Percentiles rank a stretch among this genome's conserved stretches.
Evolutionary conservation across 2,113 vertebrate species (phyloP).

Genomic region (Chaenogobius annularis): DNA sequence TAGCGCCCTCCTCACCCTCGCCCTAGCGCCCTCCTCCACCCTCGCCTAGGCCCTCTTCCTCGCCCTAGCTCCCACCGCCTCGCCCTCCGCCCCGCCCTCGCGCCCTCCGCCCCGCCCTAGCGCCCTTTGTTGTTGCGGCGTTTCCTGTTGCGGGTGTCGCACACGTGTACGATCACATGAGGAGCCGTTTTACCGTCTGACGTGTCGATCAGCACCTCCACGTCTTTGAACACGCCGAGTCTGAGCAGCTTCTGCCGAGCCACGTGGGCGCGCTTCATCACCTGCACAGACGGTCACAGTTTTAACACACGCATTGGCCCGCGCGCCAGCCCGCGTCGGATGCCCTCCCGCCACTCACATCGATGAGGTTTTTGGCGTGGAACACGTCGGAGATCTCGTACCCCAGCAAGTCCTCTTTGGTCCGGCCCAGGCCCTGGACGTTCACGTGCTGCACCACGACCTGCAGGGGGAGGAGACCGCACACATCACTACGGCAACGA

Average conservation of each 20-base stretch:
- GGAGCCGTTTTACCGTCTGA: slow-evolving; percentile 89
- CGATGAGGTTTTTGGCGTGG: slow-evolving; percentile 91
- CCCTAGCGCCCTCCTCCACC: no score
- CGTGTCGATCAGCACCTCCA: slow-evolving; percentile 93
- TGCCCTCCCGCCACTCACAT: slow-evolving; percentile 76
- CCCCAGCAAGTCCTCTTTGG: slow-evolving; percentile 92
- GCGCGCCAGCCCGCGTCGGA: no score
- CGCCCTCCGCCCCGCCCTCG: no score
- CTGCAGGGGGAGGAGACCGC: slow-evolving; percentile 56
- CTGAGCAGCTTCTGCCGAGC: slow-evolving; percentile 90
- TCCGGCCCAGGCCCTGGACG: slow-evolving; percentile 91
- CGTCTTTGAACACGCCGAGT: slow-evolving; percentile 91
- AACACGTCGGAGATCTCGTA: slow-evolving; percentile 93
- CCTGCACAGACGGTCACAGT: slow-evolving; percentile 65
- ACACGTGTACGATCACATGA: no score
- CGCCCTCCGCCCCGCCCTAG: no score
- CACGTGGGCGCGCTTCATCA: slow-evolving; percentile 90
- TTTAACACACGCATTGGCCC: no score
- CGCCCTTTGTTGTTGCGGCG: no score
- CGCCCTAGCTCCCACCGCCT: no score
- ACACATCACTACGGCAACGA: not conserved
- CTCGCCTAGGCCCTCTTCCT: no score
- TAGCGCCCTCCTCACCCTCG: no score
- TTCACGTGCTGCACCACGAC: slow-evolving; percentile 94
- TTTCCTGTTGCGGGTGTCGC: no score